Evolutionary conservation across 2,113 vertebrate genomes (phyloP), one percentile per base, ranked within the genome.

Genomic region (Laterallus jamaicensis): DNA sequence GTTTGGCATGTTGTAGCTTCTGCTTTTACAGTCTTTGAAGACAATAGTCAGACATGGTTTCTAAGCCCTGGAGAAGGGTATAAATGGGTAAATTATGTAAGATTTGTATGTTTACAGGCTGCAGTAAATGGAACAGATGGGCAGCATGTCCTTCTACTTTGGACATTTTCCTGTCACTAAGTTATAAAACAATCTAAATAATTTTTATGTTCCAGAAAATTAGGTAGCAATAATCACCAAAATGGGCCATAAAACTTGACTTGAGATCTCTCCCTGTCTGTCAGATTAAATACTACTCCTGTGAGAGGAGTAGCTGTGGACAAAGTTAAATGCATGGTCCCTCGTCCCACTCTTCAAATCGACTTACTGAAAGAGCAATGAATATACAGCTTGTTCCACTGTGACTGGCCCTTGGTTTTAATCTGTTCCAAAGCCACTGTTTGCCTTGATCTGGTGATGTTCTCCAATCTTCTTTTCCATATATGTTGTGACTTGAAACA

Each of bases 131-230:
- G 93, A 95, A 94, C 96, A 95, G 97, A 96, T 91, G 88, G 96
- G 83, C 67, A 87, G 32, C 11, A 15, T 56, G 90, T 91, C 94
- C 94, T 92, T 73, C 83, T 81, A 86, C 54, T 47, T 89, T 47
- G 92, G 97, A 87, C 79, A 66, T 93, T 75, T 92, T 79, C 77
- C 88, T 93, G 92, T 93, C 80, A 82, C 92, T 88, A 90, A 86
- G 82, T 93, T 93, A 91, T 95, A 96, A 96, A 97, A 50, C 88
- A 94, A 94, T 81, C 88, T 12, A 12, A 85, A 95, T 94, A 93
- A 79, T 88, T 97, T 96, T 97, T 93, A 95, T 88, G 94, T 86
- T 89, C 70, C 90, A 93, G 93, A 95, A 97, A 96, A 96, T 93
- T 82, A 91, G 94, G 81, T 87, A 91, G 93, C 83, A 92, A 96